Evolutionary conservation across 2,113 vertebrate genomes (phyloP).

Genomic region (Neodon shergylaensis): DNA sequence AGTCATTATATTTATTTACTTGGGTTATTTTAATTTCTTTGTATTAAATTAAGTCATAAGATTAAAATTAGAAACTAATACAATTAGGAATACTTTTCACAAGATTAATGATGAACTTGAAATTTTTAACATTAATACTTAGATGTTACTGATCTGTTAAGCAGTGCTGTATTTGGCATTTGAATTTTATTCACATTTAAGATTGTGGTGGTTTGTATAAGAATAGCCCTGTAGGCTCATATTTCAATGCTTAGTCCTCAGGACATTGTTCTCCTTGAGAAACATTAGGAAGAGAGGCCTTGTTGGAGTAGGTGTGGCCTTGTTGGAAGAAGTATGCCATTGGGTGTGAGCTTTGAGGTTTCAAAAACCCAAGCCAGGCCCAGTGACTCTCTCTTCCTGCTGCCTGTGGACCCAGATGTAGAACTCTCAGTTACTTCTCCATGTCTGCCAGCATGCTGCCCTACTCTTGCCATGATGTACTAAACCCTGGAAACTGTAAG

Average conservation of each 20-base stretch:
- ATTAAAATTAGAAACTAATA: slow-evolving; percentile 16
- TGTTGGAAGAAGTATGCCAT: neutral
- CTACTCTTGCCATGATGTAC: neutral
- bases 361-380: neutral
- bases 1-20: neutral
- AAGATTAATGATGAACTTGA: slow-evolving; percentile 30
- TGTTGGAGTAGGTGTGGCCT: neutral
- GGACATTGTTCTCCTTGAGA: neutral
- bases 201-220: neutral
- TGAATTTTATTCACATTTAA: neutral
- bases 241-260: neutral
- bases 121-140: neutral
- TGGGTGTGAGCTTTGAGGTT: neutral
- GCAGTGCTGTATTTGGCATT: slow-evolving; percentile 26
- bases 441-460: neutral
- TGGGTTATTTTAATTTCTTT: slow-evolving; percentile 26
- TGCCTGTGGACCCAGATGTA: neutral
- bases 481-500: neutral
- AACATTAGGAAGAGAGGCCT: neutral
- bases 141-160: neutral
- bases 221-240: neutral
- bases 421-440: neutral
- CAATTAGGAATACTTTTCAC: neutral
- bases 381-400: neutral
- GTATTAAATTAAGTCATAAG: slow-evolving; percentile 9